A percentile compares a stretch with the other conserved stretches of the same genome.
Evolutionary conservation across 2,797 vertebrate genomes (phyloP).

Genomic region (Furcifer pardalis): DNA sequence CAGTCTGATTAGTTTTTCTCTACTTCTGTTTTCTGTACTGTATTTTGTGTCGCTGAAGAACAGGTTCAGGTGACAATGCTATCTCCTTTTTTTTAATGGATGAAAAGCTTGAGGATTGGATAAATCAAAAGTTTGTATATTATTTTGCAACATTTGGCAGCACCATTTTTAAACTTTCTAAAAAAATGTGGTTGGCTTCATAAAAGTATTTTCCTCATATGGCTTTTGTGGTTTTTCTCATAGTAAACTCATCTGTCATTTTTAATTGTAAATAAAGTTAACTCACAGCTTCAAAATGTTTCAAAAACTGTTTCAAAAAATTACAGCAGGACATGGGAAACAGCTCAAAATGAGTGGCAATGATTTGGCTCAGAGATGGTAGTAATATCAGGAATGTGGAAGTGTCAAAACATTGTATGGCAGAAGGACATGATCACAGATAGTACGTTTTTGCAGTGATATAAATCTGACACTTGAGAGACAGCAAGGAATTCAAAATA

Average conservation of each 20-base stretch:
- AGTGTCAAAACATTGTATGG: not conserved
- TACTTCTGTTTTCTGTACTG: not conserved
- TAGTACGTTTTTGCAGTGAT: not conserved
- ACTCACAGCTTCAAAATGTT: not conserved
- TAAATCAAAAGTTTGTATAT: not conserved
- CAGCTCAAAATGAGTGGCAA: not conserved
- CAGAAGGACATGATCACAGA: conserved; percentile 7
- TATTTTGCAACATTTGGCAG: not conserved
- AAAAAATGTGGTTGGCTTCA: not conserved
- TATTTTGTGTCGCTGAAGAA: not conserved
- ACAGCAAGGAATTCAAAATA: conserved; percentile 26
- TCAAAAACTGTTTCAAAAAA: not conserved
- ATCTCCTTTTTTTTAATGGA: not conserved
- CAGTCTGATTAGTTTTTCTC: not conserved
- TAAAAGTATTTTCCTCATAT: not conserved
- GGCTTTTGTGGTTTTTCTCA: not conserved
- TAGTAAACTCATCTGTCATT: not conserved
- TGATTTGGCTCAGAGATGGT: not conserved
- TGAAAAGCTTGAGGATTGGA: not conserved
- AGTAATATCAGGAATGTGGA: not conserved
- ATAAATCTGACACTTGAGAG: conserved; percentile 7
- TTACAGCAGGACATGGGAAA: not conserved
- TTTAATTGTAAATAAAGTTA: not conserved
- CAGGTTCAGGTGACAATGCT: not conserved
- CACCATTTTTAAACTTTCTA: too few species aligned